phyloP scores from a whole-genome alignment of 2,113 vertebrate genomes.

The Macrotis lagotis region DNA sequence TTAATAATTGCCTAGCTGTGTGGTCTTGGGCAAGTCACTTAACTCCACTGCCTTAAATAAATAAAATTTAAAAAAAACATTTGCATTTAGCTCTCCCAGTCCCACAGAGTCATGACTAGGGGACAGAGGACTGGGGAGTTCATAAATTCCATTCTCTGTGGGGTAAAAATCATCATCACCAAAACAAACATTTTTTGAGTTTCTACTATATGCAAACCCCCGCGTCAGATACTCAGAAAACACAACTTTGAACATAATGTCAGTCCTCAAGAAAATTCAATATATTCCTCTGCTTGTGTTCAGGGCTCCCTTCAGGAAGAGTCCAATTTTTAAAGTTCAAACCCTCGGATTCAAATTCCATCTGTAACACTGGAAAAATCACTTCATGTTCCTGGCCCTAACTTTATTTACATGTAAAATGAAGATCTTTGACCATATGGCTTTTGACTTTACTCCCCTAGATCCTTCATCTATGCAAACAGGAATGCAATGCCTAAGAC shows the following conservation, averaged over 20 bases:
- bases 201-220: background rate
- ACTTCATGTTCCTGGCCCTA: background rate
- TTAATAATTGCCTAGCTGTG: too few species aligned
- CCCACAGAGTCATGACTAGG: background rate
- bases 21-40: too few species aligned
- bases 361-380: background rate
- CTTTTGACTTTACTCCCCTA: background rate
- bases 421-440: background rate
- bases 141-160: too few species aligned
- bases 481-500: background rate
- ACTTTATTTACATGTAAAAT: background rate
- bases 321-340: background rate
- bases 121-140: background rate
- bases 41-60: too few species aligned
- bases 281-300: background rate
- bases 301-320: background rate
- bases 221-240: background rate
- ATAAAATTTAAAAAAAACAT: too few species aligned
- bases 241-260: background rate
- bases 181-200: background rate
- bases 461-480: background rate
- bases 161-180: background rate
- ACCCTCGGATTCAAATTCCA: background rate
- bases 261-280: background rate
- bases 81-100: background rate